Evolutionary conservation across 2,888 invertebrate genomes (phyloP).

Genomic region (Tridacna crocea): DNA sequence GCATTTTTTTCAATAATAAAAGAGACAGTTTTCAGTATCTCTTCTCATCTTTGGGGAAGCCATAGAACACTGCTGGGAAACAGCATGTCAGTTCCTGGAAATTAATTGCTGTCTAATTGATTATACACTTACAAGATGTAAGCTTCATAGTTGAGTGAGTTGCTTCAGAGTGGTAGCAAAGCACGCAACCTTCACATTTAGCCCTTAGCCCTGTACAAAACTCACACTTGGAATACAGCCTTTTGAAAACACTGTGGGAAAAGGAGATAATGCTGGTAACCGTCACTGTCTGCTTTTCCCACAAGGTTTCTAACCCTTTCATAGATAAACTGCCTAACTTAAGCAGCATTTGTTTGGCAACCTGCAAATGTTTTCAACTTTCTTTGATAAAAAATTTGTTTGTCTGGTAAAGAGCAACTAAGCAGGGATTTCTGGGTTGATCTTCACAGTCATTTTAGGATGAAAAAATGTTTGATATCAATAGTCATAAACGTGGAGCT

Average conservation of each 20-base stretch:
- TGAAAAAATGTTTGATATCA: no score
- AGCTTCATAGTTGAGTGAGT: background rate
- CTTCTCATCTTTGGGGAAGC: background rate
- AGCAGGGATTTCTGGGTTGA: no score
- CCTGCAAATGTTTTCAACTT: background rate
- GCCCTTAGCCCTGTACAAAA: background rate
- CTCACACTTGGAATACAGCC: background rate
- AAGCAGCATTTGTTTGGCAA: no score
- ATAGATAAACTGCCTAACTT: no score
- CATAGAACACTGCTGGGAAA: background rate
- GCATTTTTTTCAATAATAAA: background rate
- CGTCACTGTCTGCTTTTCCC: background rate
- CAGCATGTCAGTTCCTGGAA: slow-evolving; percentile 14
- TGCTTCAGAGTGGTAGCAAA: background rate
- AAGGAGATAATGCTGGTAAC: background rate
- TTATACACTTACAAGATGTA: slow-evolving; percentile 14
- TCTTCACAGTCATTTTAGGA: no score
- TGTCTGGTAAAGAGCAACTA: no score
- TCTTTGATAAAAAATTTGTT: no score
- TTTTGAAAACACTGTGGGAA: no score
- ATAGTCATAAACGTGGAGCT: no score
- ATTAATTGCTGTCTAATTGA: slow-evolving; percentile 24
- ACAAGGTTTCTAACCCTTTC: background rate
- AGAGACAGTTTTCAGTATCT: background rate
- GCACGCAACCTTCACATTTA: background rate